phyloP scores from a whole-genome alignment of 2,888 invertebrate species.

The Nineta flava region DNA sequence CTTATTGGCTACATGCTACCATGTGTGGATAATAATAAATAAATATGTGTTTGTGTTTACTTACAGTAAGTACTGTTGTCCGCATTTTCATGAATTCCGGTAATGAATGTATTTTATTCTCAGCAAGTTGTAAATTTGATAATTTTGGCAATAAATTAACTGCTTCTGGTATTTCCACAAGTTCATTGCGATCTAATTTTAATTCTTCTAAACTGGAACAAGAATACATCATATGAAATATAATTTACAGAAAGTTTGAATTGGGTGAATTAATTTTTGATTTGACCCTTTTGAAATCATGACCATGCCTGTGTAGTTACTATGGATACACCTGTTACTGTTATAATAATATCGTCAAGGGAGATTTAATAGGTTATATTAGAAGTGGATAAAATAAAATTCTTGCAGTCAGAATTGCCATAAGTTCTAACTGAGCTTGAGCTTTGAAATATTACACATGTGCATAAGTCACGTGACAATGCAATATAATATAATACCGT shows the following conservation, averaged over 20 bases:
- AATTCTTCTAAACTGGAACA: conserved; percentile 51
- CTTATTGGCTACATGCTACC: neutral
- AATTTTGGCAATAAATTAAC: conserved; percentile 42
- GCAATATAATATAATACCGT: no score
- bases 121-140: conserved; percentile 39
- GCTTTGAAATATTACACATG: no score
- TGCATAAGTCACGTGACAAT: no score
- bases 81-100: conserved; percentile 38
- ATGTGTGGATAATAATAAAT: neutral
- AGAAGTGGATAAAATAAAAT: no score
- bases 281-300: neutral
- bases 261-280: neutral
- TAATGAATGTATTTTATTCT: conserved; percentile 33
- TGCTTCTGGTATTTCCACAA: conserved; percentile 42
- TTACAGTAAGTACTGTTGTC: conserved; percentile 35
- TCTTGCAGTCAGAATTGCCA: no score
- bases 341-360: no score
- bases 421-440: no score
- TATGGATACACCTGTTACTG: no score
- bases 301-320: no score
- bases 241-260: neutral
- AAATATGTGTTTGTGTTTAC: conserved; percentile 14
- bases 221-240: neutral
- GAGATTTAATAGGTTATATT: no score
- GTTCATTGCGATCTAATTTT: conserved; percentile 53